These are phyloP conservation scores for Acropternis orthonyx DNA, from an alignment of 2,797 vertebrate genomes.

Conservation along the genomic window DNA sequence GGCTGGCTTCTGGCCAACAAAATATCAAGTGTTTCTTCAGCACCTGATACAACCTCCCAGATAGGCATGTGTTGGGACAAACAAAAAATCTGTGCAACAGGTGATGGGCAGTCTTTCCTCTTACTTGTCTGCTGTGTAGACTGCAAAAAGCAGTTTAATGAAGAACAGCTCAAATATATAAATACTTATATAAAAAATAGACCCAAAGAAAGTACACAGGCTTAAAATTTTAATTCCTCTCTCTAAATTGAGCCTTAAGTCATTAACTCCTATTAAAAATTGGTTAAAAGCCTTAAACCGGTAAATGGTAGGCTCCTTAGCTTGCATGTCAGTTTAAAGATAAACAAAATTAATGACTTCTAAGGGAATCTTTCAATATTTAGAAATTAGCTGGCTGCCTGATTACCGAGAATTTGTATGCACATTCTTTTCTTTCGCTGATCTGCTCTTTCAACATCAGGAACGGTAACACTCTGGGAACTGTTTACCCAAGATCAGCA, in stretches of 20 bases:
- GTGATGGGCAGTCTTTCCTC: background rate
- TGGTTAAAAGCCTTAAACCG: background rate
- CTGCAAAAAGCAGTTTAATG: background rate
- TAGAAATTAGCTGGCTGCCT: conserved; percentile 26
- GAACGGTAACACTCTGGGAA: conserved; percentile 43
- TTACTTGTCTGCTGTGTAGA: background rate
- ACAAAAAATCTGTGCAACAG: background rate
- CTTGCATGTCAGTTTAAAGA: background rate
- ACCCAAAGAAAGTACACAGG: background rate
- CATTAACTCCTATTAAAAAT: background rate
- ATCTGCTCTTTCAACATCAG: conserved; percentile 45
- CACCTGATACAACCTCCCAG: background rate
- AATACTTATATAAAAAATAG: background rate
- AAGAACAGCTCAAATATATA: background rate
- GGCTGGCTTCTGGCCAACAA: background rate
- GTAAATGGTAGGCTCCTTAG: background rate
- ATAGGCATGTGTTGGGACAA: background rate
- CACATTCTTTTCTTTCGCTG: conserved; percentile 50
- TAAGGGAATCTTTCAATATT: conserved; percentile 37
- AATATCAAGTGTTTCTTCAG: background rate
- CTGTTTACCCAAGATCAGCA: conserved; percentile 43
- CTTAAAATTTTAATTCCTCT: background rate
- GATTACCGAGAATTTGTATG: background rate
- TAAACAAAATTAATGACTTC: conserved; percentile 29
- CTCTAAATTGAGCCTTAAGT: background rate